Conservation (phyloP, 2,113 vertebrate genomes). For the Mus musculus region GRCm39 chrX:64030001-64030500, state of each 20-base stretch:
- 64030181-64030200: background rate
- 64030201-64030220: background rate
- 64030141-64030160: background rate
- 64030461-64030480: no score
- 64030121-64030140: background rate
- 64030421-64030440: no score
- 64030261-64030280: background rate
- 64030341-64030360: background rate
- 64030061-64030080: constrained; percentile 29
- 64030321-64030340: background rate
- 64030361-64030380: no score
- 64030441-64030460: no score
- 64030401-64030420: no score
- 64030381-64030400: no score
- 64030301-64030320: background rate
- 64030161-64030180: background rate
- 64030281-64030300: background rate
- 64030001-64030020: constrained; percentile 5
- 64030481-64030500: no score
- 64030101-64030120: background rate
- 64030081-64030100: constrained; percentile 51
- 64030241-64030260: background rate
- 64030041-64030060: constrained; percentile 52
- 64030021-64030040: constrained; percentile 32
- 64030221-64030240: background rate